Evolutionary conservation across 2,888 invertebrate species (phyloP).

Genomic region (Atethmia centrago): DNA sequence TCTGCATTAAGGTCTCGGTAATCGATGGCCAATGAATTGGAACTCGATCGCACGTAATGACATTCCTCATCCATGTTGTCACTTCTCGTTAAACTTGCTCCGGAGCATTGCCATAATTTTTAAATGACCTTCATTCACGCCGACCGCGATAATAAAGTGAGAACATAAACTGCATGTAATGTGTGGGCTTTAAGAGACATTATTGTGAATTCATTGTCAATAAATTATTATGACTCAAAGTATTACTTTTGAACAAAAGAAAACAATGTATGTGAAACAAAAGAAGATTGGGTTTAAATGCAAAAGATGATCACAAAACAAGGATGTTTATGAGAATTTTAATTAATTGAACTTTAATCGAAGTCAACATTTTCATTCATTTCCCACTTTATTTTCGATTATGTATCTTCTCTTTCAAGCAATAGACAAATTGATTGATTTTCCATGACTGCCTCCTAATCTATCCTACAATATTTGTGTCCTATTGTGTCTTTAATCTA

Average conservation of each 20-base stretch:
- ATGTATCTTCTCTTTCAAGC: not conserved
- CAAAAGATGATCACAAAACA: not conserved
- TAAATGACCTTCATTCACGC: constrained; percentile 66
- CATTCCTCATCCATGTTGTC: constrained; percentile 70
- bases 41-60: constrained; percentile 61
- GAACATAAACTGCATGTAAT: constrained; percentile 52
- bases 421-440: not conserved
- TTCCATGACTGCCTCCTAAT: not conserved
- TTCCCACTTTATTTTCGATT: not conserved
- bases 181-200: constrained; percentile 53
- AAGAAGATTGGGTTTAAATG: not conserved
- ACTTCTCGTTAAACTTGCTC: constrained; percentile 68
- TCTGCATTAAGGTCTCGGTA: constrained; percentile 57
- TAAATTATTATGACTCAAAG: constrained; percentile 27
- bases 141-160: constrained; percentile 52
- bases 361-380: not conserved
- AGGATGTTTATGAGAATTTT: not conserved
- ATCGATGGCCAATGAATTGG: constrained; percentile 66
- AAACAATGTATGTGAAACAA: constrained; percentile 25
- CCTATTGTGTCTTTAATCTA: constrained; percentile 1
- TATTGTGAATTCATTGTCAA: constrained; percentile 29
- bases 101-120: constrained; percentile 67
- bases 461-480: not conserved
- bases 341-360: not conserved
- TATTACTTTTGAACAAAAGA: constrained; percentile 22